These are phyloP conservation scores for Acanthis flammea DNA, from an alignment of 2,797 vertebrate species.

Conservation along the genomic window DNA sequence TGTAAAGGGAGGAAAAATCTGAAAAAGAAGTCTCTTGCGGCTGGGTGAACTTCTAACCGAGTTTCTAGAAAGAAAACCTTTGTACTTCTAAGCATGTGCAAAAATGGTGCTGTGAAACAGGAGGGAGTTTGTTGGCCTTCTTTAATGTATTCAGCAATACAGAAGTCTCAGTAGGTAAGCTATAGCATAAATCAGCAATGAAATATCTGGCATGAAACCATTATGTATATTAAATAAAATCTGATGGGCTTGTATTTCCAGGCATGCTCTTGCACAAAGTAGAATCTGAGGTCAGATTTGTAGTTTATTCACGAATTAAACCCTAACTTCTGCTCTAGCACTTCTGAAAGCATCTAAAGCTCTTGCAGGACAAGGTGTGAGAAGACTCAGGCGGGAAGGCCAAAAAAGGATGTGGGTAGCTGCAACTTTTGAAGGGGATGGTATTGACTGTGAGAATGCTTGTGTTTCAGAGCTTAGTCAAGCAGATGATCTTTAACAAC, in stretches of 20 bases:
- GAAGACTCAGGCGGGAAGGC: background rate
- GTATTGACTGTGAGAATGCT: background rate
- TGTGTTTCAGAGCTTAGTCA: background rate
- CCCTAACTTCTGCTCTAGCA: background rate
- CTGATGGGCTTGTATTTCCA: background rate
- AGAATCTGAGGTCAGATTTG: background rate
- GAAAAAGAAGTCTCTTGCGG: background rate
- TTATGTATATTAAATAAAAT: background rate
- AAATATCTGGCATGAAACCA: background rate
- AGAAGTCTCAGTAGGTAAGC: background rate
- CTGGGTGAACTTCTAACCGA: background rate
- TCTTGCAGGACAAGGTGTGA: background rate
- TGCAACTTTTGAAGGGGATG: background rate
- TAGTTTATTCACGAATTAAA: background rate
- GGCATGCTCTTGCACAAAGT: background rate
- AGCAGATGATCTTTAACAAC: background rate
- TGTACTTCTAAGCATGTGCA: background rate
- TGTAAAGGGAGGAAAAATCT: background rate
- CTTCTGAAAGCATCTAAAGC: background rate
- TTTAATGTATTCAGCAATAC: background rate
- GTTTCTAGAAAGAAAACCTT: background rate
- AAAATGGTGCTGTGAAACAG: background rate
- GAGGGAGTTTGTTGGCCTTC: background rate
- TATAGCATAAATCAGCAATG: background rate
- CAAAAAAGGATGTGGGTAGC: background rate